Base-by-base conservation (phyloP, 2,888 invertebrate species). In the Netelia fuscicornis region DNA sequence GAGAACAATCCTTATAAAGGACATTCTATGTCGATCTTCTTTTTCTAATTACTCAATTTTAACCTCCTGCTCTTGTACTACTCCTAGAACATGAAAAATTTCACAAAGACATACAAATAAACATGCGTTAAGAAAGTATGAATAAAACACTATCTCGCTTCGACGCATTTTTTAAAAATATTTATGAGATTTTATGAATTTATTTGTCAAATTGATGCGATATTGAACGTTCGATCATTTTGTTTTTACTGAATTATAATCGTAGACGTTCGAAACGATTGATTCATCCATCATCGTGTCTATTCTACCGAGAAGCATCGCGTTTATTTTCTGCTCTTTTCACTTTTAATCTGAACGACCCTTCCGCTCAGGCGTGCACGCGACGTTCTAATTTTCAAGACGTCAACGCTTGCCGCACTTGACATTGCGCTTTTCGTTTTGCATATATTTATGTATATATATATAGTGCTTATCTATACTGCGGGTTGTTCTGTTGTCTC, bases 361-460 rank as follows among this genome's bases (percentile, higher is more conserved):
- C 42, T 58, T 44, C 44, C n/a, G 30, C 54, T 48, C 56, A 10
- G 52, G 54, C 54, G 71, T 17, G 11, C 23, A 1, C 37, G 9
- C 3, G 44, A 23, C 20, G 67, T 67, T 76, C 44, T 72, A 76
- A 84, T 81, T 80, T 84, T 68, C 48, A 67, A 76, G 71, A 72
- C 48, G 65, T 62, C 67, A 72, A 52, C 76, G 65, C 56, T 64
- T 13, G 11, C 11, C 70, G 54, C 52, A 23, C 52, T 65, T 30
- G 70, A 44, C 76, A 30, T 65, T 52, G 52, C 30, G 30, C 62
- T 52, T 65, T 64, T 44, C 54, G 11, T 48, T 62, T 58, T 60
- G 8, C 48, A 62, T 64, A 30, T 37, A 64, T 44, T 56, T 62
- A 58, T 58, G 9, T 25, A 11, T n/a, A 62, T 30, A 30, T 30